Evolutionary conservation across 2,797 vertebrate genomes (phyloP).

Genomic region (Onychomys torridus): DNA sequence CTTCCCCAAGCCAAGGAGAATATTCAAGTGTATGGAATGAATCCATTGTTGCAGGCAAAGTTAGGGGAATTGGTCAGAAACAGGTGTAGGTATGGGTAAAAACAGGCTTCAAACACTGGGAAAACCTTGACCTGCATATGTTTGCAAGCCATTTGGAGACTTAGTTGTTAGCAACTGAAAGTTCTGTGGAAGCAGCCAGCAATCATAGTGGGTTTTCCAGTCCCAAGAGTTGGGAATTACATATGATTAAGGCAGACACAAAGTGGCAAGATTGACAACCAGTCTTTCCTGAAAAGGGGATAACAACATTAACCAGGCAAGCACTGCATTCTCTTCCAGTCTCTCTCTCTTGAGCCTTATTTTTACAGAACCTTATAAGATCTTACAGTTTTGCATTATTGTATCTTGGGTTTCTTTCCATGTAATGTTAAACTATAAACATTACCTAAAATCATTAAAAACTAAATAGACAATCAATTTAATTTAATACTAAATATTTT

Average conservation of each 20-base stretch:
- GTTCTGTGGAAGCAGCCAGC: conserved; percentile 26
- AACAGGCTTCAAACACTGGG: background rate
- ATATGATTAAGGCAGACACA: background rate
- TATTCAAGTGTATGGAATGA: background rate
- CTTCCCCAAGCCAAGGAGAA: background rate
- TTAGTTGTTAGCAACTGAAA: background rate
- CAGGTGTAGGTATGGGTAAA: background rate
- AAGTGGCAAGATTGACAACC: background rate
- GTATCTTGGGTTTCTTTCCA: background rate
- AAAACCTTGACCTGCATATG: background rate
- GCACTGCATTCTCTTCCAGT: background rate
- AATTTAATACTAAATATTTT: conserved; percentile 46
- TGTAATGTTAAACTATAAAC: background rate
- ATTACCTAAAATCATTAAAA: conserved; percentile 61
- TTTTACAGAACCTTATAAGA: conserved; percentile 44
- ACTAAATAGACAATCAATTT: conserved; percentile 49
- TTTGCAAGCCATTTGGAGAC: conserved; percentile 26
- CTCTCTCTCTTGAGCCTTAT: conserved; percentile 31
- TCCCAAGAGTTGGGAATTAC: background rate
- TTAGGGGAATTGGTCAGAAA: conserved; percentile 1
- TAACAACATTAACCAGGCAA: conserved; percentile 18
- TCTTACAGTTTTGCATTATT: background rate
- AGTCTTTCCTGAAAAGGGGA: background rate
- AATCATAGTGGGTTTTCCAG: conserved; percentile 20
- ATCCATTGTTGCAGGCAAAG: conserved; percentile 14